These are phyloP conservation scores for Acanthosepion pharaonis DNA, from an alignment of 2,888 invertebrate species.

Conservation along the genomic window DNA sequence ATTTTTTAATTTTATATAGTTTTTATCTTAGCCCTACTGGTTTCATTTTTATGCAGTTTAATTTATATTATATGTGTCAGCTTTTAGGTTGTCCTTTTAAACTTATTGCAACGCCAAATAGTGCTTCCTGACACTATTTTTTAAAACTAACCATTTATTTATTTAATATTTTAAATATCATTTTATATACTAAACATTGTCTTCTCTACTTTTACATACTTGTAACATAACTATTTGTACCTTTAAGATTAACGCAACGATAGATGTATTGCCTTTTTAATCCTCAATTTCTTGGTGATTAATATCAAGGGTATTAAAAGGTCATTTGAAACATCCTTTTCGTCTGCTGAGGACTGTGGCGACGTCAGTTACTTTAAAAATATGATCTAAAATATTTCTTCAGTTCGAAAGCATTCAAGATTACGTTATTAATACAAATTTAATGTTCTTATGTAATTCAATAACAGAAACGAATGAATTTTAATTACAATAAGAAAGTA, in stretches of 20 bases:
- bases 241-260: background rate
- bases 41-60: background rate
- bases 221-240: background rate
- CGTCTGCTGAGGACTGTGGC: no score
- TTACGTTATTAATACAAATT: no score
- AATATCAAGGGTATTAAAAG: conserved; percentile 14
- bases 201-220: background rate
- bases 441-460: no score
- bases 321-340: background rate
- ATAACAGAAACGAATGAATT: no score
- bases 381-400: no score
- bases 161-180: background rate
- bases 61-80: background rate
- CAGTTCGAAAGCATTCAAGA: no score
- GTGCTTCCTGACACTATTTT: background rate
- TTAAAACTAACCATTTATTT: background rate
- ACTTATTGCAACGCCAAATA: background rate
- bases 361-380: no score
- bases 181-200: background rate
- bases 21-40: background rate
- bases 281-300: background rate
- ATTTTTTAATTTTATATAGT: background rate
- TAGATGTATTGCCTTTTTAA: background rate
- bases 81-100: background rate
- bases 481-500: no score